phyloP scores from a whole-genome alignment of 2,888 invertebrate genomes.

The Barypeithes pellucidus region DNA sequence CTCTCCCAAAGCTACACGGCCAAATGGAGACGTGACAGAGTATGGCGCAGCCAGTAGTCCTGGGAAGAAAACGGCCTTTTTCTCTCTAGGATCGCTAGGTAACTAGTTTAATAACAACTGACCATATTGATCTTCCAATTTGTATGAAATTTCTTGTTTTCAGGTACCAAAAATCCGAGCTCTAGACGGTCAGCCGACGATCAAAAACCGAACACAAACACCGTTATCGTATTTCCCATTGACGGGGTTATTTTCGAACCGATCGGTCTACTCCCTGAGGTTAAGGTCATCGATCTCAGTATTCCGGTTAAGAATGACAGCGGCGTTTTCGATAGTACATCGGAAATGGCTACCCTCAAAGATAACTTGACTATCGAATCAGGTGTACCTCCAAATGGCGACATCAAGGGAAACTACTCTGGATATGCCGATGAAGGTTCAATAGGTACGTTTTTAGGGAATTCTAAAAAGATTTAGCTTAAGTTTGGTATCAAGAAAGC shows the following conservation, averaged over 20 bases:
- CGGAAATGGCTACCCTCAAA: slow-evolving; percentile 46
- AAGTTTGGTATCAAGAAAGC: no score
- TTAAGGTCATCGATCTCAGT: slow-evolving; percentile 74
- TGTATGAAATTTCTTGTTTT: neutral
- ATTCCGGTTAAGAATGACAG: slow-evolving; percentile 63
- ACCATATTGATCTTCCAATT: no score
- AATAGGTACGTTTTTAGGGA: slow-evolving; percentile 36
- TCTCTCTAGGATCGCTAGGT: slow-evolving; percentile 57
- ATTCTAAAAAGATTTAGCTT: no score
- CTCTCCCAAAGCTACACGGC: slow-evolving; percentile 60
- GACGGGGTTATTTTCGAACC: slow-evolving; percentile 64
- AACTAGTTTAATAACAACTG: slow-evolving; percentile 15
- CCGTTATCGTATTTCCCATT: slow-evolving; percentile 82
- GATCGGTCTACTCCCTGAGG: slow-evolving; percentile 75
- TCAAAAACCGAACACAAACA: slow-evolving; percentile 43
- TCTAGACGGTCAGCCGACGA: slow-evolving; percentile 44
- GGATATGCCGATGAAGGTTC: slow-evolving; percentile 87
- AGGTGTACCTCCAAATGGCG: slow-evolving; percentile 53
- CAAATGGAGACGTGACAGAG: slow-evolving; percentile 49
- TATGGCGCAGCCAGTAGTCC: slow-evolving; percentile 53
- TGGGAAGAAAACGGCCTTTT: slow-evolving; percentile 60
- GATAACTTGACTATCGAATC: slow-evolving; percentile 47
- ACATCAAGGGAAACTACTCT: slow-evolving; percentile 71
- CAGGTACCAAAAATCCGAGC: slow-evolving; percentile 26
- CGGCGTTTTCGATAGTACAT: slow-evolving; percentile 55